Percentiles rank a stretch among this genome's conserved stretches.
phyloP scores from a whole-genome alignment of 2,113 vertebrate species.

The Chaetodon trifascialis region DNA sequence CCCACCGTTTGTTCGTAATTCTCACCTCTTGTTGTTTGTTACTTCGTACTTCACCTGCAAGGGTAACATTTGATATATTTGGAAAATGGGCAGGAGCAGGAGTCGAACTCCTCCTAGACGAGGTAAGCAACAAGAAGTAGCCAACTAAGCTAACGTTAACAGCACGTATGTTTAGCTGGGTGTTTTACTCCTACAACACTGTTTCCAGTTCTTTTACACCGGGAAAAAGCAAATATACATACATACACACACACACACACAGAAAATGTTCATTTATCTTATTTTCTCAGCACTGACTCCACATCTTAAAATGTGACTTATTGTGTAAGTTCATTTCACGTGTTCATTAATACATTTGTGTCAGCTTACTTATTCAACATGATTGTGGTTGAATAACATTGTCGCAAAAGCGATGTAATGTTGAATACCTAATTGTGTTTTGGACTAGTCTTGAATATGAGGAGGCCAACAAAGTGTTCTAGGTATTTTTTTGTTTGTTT shows the following conservation, averaged over 20 bases:
- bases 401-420: too few relatives aligned
- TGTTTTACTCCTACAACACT: background rate
- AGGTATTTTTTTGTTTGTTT: background rate
- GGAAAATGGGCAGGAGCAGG: conserved; percentile 82
- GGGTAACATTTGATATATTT: background rate
- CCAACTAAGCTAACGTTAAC: conserved; percentile 15
- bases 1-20: background rate
- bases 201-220: background rate
- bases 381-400: background rate
- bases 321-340: background rate
- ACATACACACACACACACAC: too few relatives aligned
- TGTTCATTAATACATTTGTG: background rate
- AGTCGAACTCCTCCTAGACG: conserved; percentile 82
- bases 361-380: background rate
- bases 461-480: background rate
- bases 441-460: background rate
- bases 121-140: conserved; percentile 68
- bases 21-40: fast-evolving
- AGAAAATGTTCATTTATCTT: background rate
- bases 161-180: background rate
- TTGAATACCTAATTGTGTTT: background rate
- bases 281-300: too few relatives aligned
- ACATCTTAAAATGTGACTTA: background rate
- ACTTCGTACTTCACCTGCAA: background rate
- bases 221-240: fast-evolving